phyloP scores from a whole-genome alignment of 2,113 vertebrate species.

The Mirounga angustirostris region DNA sequence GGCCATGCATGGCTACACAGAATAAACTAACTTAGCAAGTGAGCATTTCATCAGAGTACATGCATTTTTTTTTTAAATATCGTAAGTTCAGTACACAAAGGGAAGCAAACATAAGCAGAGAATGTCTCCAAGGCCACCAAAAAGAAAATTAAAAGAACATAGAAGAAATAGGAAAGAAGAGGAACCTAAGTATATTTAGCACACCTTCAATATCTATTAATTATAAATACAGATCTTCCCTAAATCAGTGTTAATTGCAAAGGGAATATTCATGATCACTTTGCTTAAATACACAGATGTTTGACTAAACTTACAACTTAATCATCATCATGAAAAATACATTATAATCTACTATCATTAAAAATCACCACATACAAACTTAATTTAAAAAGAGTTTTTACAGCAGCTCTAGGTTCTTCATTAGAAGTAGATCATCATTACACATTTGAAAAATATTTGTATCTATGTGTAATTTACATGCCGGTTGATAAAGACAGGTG shows the following conservation, averaged over 20 bases:
- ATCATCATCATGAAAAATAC: slow-evolving; percentile 78
- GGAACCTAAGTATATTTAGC: slow-evolving; percentile 69
- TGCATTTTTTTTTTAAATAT: not conserved
- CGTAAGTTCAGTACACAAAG: not conserved
- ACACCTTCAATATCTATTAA: slow-evolving; percentile 78
- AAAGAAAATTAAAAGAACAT: not conserved
- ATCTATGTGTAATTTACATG: slow-evolving; percentile 64
- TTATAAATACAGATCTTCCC: slow-evolving; percentile 75
- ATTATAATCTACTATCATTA: slow-evolving; percentile 80
- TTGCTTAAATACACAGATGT: slow-evolving; percentile 81
- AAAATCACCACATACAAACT: slow-evolving; percentile 79
- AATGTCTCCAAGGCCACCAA: slow-evolving; percentile 10
- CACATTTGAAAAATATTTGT: slow-evolving; percentile 79
- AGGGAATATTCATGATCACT: slow-evolving; percentile 84
- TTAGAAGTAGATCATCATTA: slow-evolving; percentile 76
- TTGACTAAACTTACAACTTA: slow-evolving; percentile 81
- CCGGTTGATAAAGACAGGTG: slow-evolving; percentile 64
- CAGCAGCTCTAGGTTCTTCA: slow-evolving; percentile 72
- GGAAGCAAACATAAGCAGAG: not conserved
- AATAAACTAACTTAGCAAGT: not conserved
- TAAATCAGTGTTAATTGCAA: slow-evolving; percentile 79
- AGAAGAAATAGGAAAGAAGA: not conserved
- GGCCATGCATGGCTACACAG: not conserved
- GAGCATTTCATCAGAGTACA: not conserved
- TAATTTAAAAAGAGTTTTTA: slow-evolving; percentile 77